Conservation (phyloP, 2,888 invertebrate species). For the Spicauda simplicius region DNA sequence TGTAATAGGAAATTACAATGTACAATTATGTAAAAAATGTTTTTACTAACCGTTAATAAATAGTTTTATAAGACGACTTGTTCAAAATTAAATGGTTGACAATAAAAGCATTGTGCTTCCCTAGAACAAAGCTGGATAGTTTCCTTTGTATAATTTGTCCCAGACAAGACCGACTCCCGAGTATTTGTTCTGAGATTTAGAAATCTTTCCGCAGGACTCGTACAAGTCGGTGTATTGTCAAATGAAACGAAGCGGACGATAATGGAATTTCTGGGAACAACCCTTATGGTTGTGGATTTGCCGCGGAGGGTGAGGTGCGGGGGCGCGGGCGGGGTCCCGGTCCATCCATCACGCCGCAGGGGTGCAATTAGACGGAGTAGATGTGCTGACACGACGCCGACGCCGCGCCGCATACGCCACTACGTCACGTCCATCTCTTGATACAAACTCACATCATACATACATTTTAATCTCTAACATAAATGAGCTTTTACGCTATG, state of each 20-base stretch:
- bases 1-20: background rate
- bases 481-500: conserved; percentile 36
- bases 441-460: conserved; percentile 40
- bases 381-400: conserved; percentile 79
- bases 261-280: conserved; percentile 83
- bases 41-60: background rate
- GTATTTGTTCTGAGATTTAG: conserved; percentile 52
- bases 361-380: conserved; percentile 69
- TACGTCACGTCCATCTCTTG: conserved; percentile 44
- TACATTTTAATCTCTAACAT: conserved; percentile 18
- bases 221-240: conserved; percentile 63
- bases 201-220: conserved; percentile 43
- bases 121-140: conserved; percentile 41
- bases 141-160: conserved; percentile 40
- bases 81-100: conserved; percentile 31
- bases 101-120: conserved; percentile 33
- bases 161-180: conserved; percentile 20
- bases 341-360: conserved; percentile 79
- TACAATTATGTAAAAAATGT: background rate
- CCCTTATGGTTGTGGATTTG: conserved; percentile 73
- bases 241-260: conserved; percentile 69
- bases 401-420: conserved; percentile 50
- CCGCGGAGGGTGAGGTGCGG: conserved; percentile 56
- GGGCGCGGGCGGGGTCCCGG: conserved; percentile 48
- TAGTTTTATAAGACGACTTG: conserved; percentile 18